Evolutionary conservation across 2,797 vertebrate species (phyloP).

Genomic region (Garrulus glandarius): DNA sequence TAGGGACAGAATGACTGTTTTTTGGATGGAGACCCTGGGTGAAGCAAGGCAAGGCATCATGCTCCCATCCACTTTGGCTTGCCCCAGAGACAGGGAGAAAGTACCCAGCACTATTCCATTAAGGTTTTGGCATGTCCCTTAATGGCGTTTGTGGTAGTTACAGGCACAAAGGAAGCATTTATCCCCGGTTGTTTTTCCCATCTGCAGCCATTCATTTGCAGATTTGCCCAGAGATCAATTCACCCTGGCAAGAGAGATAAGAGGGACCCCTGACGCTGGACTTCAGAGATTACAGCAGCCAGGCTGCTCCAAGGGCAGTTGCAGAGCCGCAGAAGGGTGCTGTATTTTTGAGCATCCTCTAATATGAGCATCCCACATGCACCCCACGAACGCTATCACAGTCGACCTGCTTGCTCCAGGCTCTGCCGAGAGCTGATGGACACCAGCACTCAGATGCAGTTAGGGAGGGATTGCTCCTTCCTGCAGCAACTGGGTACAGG

Average conservation of each 20-base stretch:
- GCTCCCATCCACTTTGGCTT: background rate
- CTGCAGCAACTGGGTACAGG: background rate
- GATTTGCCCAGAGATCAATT: constrained; percentile 11
- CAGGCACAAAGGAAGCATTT: background rate
- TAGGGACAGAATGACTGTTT: background rate
- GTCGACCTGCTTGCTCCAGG: background rate
- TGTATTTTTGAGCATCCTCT: background rate
- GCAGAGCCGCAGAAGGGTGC: background rate
- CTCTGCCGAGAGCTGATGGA: background rate
- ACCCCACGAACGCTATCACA: background rate
- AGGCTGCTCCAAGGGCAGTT: background rate
- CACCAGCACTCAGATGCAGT: background rate
- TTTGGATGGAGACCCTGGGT: background rate
- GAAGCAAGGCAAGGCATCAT: background rate
- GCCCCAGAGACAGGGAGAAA: background rate
- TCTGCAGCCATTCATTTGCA: background rate
- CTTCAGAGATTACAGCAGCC: background rate
- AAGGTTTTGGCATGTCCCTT: background rate
- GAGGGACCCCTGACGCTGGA: background rate
- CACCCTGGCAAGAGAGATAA: background rate
- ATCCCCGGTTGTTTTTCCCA: background rate
- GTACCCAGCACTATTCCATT: background rate
- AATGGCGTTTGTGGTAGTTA: background rate
- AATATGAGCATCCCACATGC: fast-evolving
- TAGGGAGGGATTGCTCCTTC: background rate